Conservation (phyloP, 2,797 vertebrate species). For the Amniataba percoides region DNA sequence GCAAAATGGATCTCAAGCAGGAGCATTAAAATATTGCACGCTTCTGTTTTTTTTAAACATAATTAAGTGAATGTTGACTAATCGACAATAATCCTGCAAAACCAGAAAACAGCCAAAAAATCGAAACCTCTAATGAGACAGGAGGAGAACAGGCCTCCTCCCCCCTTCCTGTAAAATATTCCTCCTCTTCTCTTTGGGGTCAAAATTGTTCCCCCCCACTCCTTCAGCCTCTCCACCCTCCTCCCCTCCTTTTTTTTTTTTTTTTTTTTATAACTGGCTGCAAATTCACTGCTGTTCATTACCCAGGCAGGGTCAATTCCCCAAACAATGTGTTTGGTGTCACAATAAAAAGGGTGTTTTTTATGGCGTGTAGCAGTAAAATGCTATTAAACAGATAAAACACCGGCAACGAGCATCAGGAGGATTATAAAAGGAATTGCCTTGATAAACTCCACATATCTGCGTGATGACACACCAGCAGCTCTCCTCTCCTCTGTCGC, state of each 20-base stretch:
- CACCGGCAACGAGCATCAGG: slow-evolving; percentile 81
- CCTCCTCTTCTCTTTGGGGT: slow-evolving; percentile 75
- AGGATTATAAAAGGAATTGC: slow-evolving; percentile 86
- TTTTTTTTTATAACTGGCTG: slow-evolving; percentile 61
- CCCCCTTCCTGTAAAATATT: slow-evolving; percentile 71
- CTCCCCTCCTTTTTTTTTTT: slow-evolving; percentile 1
- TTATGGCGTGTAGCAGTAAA: slow-evolving; percentile 81
- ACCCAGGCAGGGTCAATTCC: slow-evolving; percentile 83
- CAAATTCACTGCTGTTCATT: slow-evolving; percentile 86
- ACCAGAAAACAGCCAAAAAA: slow-evolving; percentile 29
- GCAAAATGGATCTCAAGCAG: neutral
- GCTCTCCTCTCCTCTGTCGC: slow-evolving; percentile 51
- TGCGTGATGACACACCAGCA: slow-evolving; percentile 74
- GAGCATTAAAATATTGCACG: neutral
- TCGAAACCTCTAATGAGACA: slow-evolving; percentile 42
- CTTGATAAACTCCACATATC: slow-evolving; percentile 86
- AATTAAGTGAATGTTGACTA: slow-evolving; percentile 2
- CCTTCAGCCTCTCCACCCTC: slow-evolving; percentile 5
- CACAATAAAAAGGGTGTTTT: slow-evolving; percentile 83
- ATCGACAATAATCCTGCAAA: neutral
- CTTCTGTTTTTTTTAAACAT: neutral
- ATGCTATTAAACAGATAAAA: slow-evolving; percentile 87
- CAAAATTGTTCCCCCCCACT: slow-evolving; percentile 50
- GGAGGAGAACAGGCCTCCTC: slow-evolving; percentile 23
- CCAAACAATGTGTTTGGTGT: slow-evolving; percentile 84